phyloP scores from a whole-genome alignment of 2,113 vertebrate genomes.

The Notothenia coriiceps region DNA sequence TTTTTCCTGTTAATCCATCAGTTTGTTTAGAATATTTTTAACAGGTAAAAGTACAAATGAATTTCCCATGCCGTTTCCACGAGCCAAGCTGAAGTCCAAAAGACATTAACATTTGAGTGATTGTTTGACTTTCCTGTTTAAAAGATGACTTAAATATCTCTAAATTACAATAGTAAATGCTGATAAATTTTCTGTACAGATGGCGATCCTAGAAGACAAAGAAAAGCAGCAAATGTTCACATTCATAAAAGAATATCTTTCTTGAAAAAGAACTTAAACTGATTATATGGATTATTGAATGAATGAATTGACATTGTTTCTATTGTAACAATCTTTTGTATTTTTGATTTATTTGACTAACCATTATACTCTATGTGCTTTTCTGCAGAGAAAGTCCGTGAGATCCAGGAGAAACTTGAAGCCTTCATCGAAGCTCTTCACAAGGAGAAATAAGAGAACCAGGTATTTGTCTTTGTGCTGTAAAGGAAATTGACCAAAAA shows the following conservation, averaged over 20 bases:
- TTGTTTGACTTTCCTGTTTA: too few species aligned
- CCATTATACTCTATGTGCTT: conserved; percentile 35
- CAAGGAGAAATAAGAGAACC: conserved; percentile 91
- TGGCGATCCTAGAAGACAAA: not conserved
- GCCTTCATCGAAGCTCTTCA: conserved; percentile 99
- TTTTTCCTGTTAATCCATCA: not conserved
- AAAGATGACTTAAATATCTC: too few species aligned
- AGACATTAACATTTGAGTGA: too few species aligned
- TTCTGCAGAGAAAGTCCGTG: conserved; percentile 95
- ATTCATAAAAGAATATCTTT: not conserved
- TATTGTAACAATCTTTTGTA: not conserved
- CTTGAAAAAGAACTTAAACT: not conserved
- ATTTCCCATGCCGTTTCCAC: not conserved
- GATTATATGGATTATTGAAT: not conserved
- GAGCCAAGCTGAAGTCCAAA: not conserved
- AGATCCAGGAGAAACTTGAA: conserved; percentile 99
- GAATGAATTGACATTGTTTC: not conserved
- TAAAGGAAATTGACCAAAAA: not conserved
- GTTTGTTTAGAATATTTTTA: not conserved
- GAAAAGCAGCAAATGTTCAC: not conserved
- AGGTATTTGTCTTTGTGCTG: conserved; percentile 57
- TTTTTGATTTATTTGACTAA: conserved; percentile 2
- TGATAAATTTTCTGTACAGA: not conserved
- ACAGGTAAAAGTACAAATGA: too few species aligned
- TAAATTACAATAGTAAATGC: too few species aligned